phyloP scores from a whole-genome alignment of 1,140 invertebrate genomes.

The Atta colombica region DNA sequence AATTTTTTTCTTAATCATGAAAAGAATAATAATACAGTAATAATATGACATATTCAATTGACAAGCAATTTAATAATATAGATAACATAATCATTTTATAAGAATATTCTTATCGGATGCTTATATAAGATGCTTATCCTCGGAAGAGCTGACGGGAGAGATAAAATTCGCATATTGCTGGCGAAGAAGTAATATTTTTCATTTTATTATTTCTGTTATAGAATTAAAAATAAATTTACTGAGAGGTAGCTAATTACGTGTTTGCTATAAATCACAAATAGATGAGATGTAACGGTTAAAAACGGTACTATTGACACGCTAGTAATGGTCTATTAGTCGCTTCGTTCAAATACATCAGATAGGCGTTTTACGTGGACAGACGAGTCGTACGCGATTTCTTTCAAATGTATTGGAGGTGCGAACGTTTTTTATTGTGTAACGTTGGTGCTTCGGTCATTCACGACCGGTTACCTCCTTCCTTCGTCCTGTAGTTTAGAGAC shows the following conservation, averaged over 20 bases:
- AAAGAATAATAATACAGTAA: too few relatives aligned
- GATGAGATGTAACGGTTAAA: slow-evolving; percentile 21
- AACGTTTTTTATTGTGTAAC: slow-evolving; percentile 25
- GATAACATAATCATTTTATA: too few relatives aligned
- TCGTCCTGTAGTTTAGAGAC: not conserved
- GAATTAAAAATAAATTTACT: not conserved
- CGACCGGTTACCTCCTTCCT: slow-evolving; percentile 37
- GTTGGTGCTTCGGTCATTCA: slow-evolving; percentile 33
- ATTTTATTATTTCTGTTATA: not conserved
- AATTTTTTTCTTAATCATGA: too few relatives aligned
- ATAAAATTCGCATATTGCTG: too few relatives aligned
- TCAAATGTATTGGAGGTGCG: slow-evolving; percentile 19
- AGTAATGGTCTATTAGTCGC: not conserved
- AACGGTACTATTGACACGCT: not conserved
- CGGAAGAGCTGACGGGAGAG: too few relatives aligned
- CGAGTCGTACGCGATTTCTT: not conserved
- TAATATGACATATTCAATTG: too few relatives aligned
- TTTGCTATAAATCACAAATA: slow-evolving; percentile 23
- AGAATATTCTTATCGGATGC: too few relatives aligned
- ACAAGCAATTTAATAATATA: too few relatives aligned
- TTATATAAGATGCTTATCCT: too few relatives aligned
- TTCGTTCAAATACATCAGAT: slow-evolving; percentile 22
- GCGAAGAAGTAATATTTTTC: too few relatives aligned
- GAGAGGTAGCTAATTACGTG: not conserved
- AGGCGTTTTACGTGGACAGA: not conserved